These are phyloP conservation scores for Falco columbarius DNA, from an alignment of 2,797 vertebrate species.

Conservation along the genomic window DNA sequence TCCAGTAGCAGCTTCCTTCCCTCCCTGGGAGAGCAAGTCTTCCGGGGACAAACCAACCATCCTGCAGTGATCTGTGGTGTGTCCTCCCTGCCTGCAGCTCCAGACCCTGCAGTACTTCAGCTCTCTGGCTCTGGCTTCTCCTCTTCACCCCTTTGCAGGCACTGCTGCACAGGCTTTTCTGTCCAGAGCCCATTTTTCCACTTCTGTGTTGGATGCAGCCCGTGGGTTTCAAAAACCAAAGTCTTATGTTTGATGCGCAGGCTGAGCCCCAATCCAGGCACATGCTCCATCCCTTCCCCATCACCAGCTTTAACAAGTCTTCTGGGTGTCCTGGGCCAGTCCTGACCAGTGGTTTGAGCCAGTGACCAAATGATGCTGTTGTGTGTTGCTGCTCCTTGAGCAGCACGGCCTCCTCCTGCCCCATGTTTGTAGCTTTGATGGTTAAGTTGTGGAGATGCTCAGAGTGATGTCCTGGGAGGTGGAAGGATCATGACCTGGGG, in stretches of 20 bases:
- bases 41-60: background rate
- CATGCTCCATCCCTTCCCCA: background rate
- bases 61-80: rapidly evolving
- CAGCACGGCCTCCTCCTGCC: background rate
- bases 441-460: background rate
- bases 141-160: background rate
- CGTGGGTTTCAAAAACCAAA: background rate
- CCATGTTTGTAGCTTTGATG: background rate
- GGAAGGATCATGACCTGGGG: background rate
- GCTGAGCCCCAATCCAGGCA: background rate
- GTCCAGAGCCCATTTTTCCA: background rate
- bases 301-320: background rate
- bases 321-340: background rate
- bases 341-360: background rate
- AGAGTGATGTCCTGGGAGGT: background rate
- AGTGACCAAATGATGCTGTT: background rate
- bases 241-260: background rate
- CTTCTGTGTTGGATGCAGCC: background rate
- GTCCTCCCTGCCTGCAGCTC: background rate
- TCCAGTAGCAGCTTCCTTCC: background rate
- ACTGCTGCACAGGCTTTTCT: background rate
- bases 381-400: background rate
- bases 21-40: background rate
- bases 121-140: background rate
- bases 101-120: background rate